Evolutionary conservation across 2,113 vertebrate species (phyloP).

Genomic region (Oceanites oceanicus): DNA sequence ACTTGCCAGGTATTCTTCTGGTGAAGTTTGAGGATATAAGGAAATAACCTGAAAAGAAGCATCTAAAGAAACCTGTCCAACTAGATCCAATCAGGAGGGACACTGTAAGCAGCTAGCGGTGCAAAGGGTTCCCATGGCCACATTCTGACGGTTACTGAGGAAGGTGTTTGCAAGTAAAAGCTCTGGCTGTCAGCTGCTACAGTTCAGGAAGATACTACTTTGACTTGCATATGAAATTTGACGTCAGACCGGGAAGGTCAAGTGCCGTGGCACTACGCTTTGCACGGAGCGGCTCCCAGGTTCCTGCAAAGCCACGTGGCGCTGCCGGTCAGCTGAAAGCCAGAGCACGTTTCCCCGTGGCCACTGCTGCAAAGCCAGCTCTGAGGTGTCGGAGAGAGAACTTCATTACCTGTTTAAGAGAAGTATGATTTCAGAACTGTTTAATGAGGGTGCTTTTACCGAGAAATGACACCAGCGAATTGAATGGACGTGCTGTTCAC

Average conservation of each 20-base stretch:
- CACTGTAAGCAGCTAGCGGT: background rate
- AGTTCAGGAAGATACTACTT: background rate
- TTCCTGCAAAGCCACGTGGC: fast-evolving
- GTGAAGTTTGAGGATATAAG: background rate
- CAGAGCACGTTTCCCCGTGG: fast-evolving
- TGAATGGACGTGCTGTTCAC: fast-evolving
- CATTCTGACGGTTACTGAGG: background rate
- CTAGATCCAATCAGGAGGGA: background rate
- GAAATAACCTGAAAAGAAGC: background rate
- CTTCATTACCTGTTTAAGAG: background rate
- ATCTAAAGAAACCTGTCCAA: background rate
- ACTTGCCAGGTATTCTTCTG: background rate
- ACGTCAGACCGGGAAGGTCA: fast-evolving
- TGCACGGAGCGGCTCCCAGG: fast-evolving
- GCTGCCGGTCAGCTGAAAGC: background rate
- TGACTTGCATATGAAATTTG: background rate
- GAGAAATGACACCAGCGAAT: background rate
- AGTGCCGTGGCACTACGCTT: background rate
- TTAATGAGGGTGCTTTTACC: background rate
- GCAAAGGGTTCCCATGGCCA: background rate
- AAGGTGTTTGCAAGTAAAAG: background rate
- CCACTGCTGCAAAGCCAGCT: background rate
- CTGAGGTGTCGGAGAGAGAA: background rate
- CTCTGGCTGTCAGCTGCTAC: background rate
- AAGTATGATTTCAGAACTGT: background rate